phyloP scores from a whole-genome alignment of 2,888 invertebrate species.

The Laspeyria flexula region DNA sequence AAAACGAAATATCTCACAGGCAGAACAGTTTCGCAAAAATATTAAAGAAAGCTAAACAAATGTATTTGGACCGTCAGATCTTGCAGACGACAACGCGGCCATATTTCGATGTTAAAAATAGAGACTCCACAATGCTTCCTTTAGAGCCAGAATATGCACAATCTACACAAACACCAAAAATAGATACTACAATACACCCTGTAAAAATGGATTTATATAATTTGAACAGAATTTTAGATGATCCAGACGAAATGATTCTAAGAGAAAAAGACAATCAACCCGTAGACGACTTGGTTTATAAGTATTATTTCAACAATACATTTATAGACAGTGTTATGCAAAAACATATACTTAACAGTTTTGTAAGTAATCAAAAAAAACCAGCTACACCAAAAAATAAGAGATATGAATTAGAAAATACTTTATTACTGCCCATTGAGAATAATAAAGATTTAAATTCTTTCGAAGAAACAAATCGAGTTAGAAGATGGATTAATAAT shows the following conservation, averaged over 20 bases:
- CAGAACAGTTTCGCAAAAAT: constrained; percentile 74
- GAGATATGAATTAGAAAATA: constrained; percentile 58
- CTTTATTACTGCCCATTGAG: constrained; percentile 60
- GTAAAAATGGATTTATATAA: constrained; percentile 73
- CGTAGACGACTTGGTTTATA: constrained; percentile 77
- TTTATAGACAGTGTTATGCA: constrained; percentile 75
- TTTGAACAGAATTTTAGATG: constrained; percentile 50
- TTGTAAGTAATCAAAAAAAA: constrained; percentile 46
- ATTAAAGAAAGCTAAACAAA: constrained; percentile 71
- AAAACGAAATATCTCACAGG: constrained; percentile 72
- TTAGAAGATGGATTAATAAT: constrained; percentile 70
- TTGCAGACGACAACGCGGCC: constrained; percentile 8
- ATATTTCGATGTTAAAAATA: no score
- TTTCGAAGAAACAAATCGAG: constrained; percentile 40
- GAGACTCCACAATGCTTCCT: no score
- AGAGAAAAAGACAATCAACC: constrained; percentile 72
- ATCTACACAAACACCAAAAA: constrained; percentile 33
- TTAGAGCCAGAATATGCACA: no score
- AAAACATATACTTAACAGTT: constrained; percentile 61
- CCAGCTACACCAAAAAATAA: constrained; percentile 35
- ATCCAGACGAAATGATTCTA: constrained; percentile 70
- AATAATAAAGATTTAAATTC: no score
- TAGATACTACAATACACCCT: constrained; percentile 55
- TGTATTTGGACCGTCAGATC: constrained; percentile 52
- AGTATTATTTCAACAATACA: constrained; percentile 80